Evolutionary conservation across 2,888 invertebrate species (phyloP).

Genomic region (Synanthedon tipuliformis): DNA sequence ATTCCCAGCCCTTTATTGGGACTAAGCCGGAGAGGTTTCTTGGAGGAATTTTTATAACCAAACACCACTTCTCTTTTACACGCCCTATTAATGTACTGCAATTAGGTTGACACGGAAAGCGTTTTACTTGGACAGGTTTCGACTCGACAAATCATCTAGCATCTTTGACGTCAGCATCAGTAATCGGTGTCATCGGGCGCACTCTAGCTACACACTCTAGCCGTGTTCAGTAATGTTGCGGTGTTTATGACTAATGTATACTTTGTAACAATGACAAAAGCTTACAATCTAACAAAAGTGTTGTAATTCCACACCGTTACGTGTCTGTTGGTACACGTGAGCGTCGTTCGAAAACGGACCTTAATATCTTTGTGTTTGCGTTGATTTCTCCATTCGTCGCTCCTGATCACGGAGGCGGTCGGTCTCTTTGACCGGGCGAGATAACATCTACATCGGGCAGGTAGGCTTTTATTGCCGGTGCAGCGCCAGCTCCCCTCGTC

Average conservation of each 20-base stretch:
- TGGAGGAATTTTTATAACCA: slow-evolving; percentile 32
- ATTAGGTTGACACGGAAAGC: slow-evolving; percentile 2
- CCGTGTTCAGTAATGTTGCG: slow-evolving; percentile 15
- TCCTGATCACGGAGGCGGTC: slow-evolving; percentile 28
- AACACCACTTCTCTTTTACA: slow-evolving; percentile 3
- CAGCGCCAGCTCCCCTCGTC: slow-evolving; percentile 17
- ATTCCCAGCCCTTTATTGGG: slow-evolving; percentile 44
- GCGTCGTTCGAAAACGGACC: slow-evolving; percentile 8
- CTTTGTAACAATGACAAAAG: slow-evolving; percentile 54
- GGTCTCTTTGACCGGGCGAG: slow-evolving; percentile 61
- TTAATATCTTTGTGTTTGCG: slow-evolving; percentile 12
- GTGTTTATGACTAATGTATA: slow-evolving; percentile 49
- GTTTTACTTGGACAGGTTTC: background rate
- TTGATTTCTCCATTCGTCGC: slow-evolving; percentile 12
- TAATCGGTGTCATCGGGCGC: slow-evolving; percentile 4
- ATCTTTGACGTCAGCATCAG: background rate
- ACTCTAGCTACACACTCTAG: slow-evolving; percentile 1
- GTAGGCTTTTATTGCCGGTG: slow-evolving; percentile 57
- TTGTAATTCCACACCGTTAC: slow-evolving; percentile 64
- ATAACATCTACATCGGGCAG: slow-evolving; percentile 64
- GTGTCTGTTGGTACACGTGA: slow-evolving; percentile 28
- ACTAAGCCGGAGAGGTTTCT: slow-evolving; percentile 24
- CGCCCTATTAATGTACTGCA: background rate
- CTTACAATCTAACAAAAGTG: slow-evolving; percentile 60
- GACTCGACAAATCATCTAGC: slow-evolving; percentile 4